Evolutionary conservation across 2,888 invertebrate species (phyloP).

Genomic region (Drosophila limbata): DNA sequence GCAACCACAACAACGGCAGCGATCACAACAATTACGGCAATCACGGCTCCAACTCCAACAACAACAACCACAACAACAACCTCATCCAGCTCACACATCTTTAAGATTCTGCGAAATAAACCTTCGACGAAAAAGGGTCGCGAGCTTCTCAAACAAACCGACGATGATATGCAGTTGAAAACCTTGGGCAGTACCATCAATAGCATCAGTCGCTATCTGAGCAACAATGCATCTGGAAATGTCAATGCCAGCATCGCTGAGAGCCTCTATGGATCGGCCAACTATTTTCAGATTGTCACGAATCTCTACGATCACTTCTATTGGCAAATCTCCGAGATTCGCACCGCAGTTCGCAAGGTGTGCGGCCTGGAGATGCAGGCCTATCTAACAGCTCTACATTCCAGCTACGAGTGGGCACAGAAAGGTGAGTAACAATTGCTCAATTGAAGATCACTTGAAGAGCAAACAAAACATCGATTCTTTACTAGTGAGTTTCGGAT

Average conservation of each 20-base stretch:
- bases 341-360: slow-evolving; percentile 86
- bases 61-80: slow-evolving; percentile 23
- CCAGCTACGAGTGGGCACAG: slow-evolving; percentile 90
- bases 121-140: slow-evolving; percentile 75
- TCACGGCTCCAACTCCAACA: slow-evolving; percentile 16
- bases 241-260: slow-evolving; percentile 54
- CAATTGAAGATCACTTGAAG: background rate
- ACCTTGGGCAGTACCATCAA: slow-evolving; percentile 80
- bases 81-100: slow-evolving; percentile 78
- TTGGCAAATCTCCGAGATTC: slow-evolving; percentile 83
- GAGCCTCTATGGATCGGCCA: slow-evolving; percentile 70
- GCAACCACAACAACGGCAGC: slow-evolving; percentile 29
- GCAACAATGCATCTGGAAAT: slow-evolving; percentile 48
- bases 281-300: slow-evolving; percentile 83
- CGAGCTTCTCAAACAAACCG: slow-evolving; percentile 77
- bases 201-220: slow-evolving; percentile 82
- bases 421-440: slow-evolving; percentile 88
- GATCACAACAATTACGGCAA: slow-evolving; percentile 2
- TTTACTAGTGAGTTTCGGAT: no score
- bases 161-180: slow-evolving; percentile 79
- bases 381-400: slow-evolving; percentile 87
- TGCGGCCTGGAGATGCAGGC: slow-evolving; percentile 87
- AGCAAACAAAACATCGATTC: background rate
- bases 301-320: slow-evolving; percentile 85
- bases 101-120: slow-evolving; percentile 81